These are phyloP conservation scores for Trematocara zebra DNA, from an alignment of 2,113 vertebrate genomes.

Conservation along the genomic window DNA sequence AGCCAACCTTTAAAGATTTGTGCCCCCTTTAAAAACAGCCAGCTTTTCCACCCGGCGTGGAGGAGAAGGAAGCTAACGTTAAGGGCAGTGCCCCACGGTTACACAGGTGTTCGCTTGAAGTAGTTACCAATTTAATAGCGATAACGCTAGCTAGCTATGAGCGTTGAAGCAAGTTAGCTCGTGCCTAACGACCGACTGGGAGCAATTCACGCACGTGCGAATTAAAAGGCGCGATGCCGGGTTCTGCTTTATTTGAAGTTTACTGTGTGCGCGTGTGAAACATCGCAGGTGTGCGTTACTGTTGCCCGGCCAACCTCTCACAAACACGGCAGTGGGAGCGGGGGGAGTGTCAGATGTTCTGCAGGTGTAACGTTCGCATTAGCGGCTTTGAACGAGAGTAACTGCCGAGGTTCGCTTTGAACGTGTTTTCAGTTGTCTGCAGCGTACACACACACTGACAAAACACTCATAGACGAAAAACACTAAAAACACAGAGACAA, in stretches of 20 bases:
- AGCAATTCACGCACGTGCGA: not conserved
- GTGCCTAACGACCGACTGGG: not conserved
- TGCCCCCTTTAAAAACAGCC: not conserved
- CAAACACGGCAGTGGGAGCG: slow-evolving; percentile 21
- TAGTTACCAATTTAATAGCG: not conserved
- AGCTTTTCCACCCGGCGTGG: not conserved
- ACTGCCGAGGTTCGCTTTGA: not conserved
- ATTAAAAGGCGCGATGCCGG: not conserved
- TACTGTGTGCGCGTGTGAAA: slow-evolving; percentile 34
- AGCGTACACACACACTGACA: not conserved
- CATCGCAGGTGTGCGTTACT: slow-evolving; percentile 15
- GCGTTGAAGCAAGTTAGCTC: not conserved
- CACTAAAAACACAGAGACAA: not conserved
- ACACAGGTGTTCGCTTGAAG: slow-evolving; percentile 2
- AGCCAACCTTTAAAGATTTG: not conserved
- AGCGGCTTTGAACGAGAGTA: not conserved
- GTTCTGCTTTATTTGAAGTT: not conserved
- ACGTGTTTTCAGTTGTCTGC: not conserved
- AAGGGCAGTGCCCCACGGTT: not conserved
- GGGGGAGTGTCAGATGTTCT: slow-evolving; percentile 1
- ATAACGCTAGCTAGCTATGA: slow-evolving; percentile 8
- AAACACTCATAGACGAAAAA: not conserved
- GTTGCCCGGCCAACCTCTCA: slow-evolving; percentile 54
- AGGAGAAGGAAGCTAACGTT: not conserved
- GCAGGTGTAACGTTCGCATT: slow-evolving; percentile 42